A percentile compares a stretch with the other conserved stretches of the same genome.
Conservation (phyloP, 2,797 vertebrate species). For the Pantherophis alleghaniensis region DNA sequence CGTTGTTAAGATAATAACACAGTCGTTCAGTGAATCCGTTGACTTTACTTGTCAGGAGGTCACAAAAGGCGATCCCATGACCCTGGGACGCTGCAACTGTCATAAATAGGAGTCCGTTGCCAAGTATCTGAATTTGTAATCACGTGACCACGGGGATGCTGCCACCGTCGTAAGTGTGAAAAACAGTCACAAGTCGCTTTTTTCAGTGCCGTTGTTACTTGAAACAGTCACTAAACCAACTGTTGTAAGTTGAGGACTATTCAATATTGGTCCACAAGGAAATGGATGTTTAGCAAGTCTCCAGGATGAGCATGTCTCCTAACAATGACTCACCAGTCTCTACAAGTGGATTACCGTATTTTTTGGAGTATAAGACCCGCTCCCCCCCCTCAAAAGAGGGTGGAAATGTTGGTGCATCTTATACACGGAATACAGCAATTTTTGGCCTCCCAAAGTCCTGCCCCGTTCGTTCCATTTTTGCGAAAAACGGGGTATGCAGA, state of each 20-base stretch:
- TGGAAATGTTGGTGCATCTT: no score
- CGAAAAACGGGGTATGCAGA: no score
- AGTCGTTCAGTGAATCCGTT: neutral
- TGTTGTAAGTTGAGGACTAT: neutral
- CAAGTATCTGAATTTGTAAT: neutral
- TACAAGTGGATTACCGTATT: neutral
- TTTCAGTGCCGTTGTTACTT: neutral
- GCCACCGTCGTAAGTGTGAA: neutral
- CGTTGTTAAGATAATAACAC: neutral
- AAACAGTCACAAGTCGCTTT: neutral
- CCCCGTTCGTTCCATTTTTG: no score
- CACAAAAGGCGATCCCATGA: neutral
- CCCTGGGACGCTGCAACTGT: neutral
- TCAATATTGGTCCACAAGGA: neutral
- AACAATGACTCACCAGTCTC: neutral
- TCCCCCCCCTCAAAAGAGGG: no score
- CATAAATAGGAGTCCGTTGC: neutral
- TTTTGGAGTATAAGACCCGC: no score
- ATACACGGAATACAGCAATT: no score
- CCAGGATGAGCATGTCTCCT: neutral
- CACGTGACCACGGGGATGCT: neutral
- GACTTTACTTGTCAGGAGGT: neutral
- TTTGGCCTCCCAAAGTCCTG: no score
- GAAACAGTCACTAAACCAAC: neutral
- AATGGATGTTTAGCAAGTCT: neutral